phyloP scores from a whole-genome alignment of 1,140 invertebrate genomes.

The Alviniconcha marisindica region DNA sequence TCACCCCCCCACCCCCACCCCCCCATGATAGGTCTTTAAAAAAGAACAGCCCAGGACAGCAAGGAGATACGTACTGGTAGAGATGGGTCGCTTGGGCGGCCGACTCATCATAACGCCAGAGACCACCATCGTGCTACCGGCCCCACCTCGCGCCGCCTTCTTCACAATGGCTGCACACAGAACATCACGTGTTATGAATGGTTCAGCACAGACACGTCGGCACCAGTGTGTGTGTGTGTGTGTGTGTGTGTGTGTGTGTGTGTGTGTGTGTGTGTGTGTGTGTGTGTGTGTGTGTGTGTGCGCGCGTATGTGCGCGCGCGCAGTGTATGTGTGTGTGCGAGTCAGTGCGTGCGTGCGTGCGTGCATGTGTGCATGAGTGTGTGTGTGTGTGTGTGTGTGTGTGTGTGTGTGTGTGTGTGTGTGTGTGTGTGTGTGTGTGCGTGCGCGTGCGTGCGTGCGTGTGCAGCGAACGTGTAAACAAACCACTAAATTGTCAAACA shows the following conservation, averaged over 20 bases:
- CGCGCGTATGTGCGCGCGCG: background rate
- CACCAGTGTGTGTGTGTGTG: background rate
- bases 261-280: constrained; percentile 1
- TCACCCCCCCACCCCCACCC: too few species aligned
- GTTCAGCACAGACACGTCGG: too few species aligned
- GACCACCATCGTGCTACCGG: constrained; percentile 8
- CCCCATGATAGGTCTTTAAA: too few species aligned
- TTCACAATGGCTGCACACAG: too few species aligned
- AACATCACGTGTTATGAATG: too few species aligned
- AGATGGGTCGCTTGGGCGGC: constrained; percentile 13
- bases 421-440: constrained; percentile 32
- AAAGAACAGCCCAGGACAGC: too few species aligned
- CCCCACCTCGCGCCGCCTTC: too few species aligned
- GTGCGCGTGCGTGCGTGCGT: constrained; percentile 8
- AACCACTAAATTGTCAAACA: too few species aligned
- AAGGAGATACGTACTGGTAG: constrained; percentile 4
- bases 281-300: background rate
- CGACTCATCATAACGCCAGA: constrained; percentile 8
- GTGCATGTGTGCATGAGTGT: background rate
- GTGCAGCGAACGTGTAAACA: too few species aligned
- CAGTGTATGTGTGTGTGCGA: background rate
- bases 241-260: background rate
- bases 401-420: background rate
- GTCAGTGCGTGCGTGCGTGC: background rate
- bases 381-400: background rate